Conservation (phyloP, 2,113 vertebrate genomes). For the Dendropsophus ebraccatus region DNA sequence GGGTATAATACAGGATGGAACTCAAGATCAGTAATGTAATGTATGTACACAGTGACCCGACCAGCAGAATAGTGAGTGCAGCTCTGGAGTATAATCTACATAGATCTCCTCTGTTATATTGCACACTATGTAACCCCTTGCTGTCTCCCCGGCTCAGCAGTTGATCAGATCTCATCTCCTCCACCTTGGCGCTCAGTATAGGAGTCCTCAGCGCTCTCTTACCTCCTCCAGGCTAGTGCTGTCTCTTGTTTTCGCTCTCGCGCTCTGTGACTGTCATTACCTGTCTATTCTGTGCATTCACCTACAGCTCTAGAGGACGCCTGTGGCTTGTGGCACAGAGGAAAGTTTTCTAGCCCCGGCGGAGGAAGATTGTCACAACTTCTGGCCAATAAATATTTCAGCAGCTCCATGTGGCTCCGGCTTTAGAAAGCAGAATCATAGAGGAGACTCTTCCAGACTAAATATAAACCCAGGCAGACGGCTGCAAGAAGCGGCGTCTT, state of each 20-base stretch:
- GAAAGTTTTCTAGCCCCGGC: neutral
- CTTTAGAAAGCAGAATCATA: slow-evolving; percentile 7
- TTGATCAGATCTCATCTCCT: no score
- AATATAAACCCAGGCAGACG: slow-evolving; percentile 42
- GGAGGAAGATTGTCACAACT: neutral
- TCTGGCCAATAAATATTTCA: slow-evolving; percentile 27
- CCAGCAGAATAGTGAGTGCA: no score
- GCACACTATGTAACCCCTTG: no score
- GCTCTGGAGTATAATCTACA: no score
- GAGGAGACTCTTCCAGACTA: slow-evolving; percentile 22
- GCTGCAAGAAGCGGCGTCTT: neutral
- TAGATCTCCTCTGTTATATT: no score
- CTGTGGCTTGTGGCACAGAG: neutral
- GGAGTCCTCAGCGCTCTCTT: no score
- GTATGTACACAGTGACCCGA: no score
- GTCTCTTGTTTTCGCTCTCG: no score
- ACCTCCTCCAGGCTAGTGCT: no score
- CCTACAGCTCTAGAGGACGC: neutral
- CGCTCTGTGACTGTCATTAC: neutral
- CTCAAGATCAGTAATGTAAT: no score
- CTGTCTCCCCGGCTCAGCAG: neutral
- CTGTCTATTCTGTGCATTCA: neutral
- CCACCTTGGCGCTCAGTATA: no score
- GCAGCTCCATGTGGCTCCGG: neutral
- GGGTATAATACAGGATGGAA: no score